phyloP scores from a whole-genome alignment of 2,113 vertebrate genomes.

The Notarius lentiginosus region DNA sequence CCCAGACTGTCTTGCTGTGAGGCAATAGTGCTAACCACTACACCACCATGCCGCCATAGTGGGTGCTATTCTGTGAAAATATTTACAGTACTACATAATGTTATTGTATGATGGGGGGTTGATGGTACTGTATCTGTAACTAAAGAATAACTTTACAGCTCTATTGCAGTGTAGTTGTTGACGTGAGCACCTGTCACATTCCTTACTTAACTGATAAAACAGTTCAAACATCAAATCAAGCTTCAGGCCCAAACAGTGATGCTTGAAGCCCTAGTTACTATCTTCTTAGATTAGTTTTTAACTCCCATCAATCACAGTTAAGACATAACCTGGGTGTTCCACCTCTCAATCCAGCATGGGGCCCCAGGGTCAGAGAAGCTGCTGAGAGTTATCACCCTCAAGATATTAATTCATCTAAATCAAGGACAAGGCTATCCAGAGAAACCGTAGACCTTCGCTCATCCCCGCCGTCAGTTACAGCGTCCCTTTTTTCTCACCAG shows the following conservation, averaged over 20 bases:
- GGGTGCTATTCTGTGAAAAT: not conserved
- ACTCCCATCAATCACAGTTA: slow-evolving; percentile 42
- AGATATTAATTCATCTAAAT: slow-evolving; percentile 58
- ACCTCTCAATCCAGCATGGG: slow-evolving; percentile 36
- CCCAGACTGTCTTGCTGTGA: no score
- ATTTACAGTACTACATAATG: not conserved
- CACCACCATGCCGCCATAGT: no score
- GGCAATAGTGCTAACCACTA: no score
- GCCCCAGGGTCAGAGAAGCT: slow-evolving; percentile 38
- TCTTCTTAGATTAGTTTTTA: slow-evolving; percentile 30
- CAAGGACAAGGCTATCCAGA: slow-evolving; percentile 56
- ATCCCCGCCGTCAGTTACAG: slow-evolving; percentile 34
- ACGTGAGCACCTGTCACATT: not conserved
- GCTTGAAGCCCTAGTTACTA: slow-evolving; percentile 13
- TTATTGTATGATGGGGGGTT: not conserved
- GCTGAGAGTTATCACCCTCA: slow-evolving; percentile 46
- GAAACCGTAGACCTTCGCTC: slow-evolving; percentile 41
- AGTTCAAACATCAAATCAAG: not conserved
- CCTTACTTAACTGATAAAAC: not conserved
- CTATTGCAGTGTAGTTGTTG: not conserved
- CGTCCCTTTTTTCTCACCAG: slow-evolving; percentile 15
- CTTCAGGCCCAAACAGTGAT: not conserved
- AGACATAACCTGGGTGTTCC: slow-evolving; percentile 28
- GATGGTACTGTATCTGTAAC: no score
- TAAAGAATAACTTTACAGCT: no score